Conservation (phyloP, 2,113 vertebrate genomes). For the Actenoides hombroni region DNA sequence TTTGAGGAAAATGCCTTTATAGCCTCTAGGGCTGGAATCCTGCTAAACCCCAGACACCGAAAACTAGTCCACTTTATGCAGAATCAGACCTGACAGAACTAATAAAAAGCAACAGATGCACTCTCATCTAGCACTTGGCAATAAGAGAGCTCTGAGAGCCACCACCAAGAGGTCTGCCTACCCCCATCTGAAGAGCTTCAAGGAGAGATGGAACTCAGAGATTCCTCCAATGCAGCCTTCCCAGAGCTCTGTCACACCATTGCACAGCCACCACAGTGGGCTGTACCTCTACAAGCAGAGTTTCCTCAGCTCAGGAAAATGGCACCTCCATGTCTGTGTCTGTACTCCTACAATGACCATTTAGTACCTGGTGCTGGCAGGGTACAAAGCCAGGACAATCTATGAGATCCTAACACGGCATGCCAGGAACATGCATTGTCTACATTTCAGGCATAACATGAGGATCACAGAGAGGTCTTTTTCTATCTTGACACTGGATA, state of each 20-base stretch:
- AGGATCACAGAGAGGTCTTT: background rate
- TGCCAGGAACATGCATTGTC: background rate
- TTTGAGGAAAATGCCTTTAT: background rate
- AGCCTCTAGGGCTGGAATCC: background rate
- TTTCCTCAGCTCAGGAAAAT: background rate
- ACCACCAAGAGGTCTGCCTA: background rate
- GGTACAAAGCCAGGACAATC: background rate
- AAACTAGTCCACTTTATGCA: background rate
- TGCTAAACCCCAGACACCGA: background rate
- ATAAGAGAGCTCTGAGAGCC: background rate
- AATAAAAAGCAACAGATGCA: background rate
- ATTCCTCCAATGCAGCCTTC: background rate
- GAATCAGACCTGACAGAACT: background rate
- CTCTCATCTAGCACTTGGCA: background rate
- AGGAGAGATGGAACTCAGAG: background rate
- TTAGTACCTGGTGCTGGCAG: background rate
- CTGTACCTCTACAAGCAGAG: fast-evolving
- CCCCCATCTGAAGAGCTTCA: background rate
- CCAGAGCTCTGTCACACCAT: background rate
- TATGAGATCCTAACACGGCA: background rate
- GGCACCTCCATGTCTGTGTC: background rate
- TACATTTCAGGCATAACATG: background rate
- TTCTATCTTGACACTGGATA: background rate
- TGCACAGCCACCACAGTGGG: no score
- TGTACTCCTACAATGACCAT: fast-evolving